A percentile compares a stretch with the other conserved stretches of the same genome.
Evolutionary conservation across 2,888 invertebrate species (phyloP).

Genomic region (Rotaria magnacalcarata): DNA sequence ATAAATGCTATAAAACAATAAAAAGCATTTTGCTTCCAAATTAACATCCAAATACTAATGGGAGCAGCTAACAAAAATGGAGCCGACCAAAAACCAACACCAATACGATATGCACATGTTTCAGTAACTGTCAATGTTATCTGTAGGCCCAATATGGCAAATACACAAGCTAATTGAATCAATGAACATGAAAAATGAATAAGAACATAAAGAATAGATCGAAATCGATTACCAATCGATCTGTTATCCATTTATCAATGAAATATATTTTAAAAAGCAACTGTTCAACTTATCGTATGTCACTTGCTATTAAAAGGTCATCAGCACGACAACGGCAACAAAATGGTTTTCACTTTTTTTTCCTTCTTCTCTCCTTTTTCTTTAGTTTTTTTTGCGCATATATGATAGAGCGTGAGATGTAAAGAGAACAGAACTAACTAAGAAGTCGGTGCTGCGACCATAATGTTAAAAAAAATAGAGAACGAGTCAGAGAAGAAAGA

Average conservation of each 20-base stretch:
- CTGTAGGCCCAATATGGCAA: neutral
- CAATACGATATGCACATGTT: neutral
- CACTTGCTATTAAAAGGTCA: neutral
- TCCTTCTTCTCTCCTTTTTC: neutral
- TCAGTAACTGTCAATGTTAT: neutral
- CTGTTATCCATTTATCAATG: neutral
- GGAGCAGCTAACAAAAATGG: neutral
- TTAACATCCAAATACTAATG: neutral
- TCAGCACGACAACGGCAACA: neutral
- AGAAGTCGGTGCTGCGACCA: neutral
- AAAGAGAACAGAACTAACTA: neutral
- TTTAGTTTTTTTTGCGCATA: neutral
- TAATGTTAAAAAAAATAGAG: too few relatives aligned
- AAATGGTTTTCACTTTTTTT: neutral
- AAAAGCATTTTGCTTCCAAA: neutral
- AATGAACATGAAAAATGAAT: constrained; percentile 18
- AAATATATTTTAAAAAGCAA: neutral
- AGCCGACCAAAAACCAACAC: constrained; percentile 26
- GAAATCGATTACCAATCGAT: neutral
- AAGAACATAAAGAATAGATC: neutral
- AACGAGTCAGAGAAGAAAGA: neutral
- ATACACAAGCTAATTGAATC: neutral
- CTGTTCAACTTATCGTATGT: neutral
- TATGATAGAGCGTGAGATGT: neutral
- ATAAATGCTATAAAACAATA: neutral